Evolutionary conservation across 2,797 vertebrate genomes (phyloP).

Genomic region (Toxotes lorentzi): DNA sequence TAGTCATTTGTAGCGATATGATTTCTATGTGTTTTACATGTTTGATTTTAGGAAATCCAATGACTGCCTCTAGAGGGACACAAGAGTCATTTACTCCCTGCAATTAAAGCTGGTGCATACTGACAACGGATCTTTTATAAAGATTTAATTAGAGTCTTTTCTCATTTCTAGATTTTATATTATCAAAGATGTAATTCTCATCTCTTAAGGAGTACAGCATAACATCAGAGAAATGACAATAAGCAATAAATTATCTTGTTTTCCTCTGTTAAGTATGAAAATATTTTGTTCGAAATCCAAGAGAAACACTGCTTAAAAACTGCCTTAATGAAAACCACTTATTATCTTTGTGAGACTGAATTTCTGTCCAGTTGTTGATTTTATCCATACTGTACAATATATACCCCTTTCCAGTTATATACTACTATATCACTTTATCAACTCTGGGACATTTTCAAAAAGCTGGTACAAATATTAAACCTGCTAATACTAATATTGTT

Average conservation of each 20-base stretch:
- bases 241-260: conserved; percentile 6
- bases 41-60: conserved; percentile 1
- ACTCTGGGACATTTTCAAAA: not conserved
- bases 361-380: not conserved
- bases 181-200: not conserved
- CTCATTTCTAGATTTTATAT: not conserved
- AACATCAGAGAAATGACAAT: not conserved
- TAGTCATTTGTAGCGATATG: not conserved
- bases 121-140: not conserved
- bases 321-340: not conserved
- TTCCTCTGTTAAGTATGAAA: not conserved
- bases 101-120: conserved; percentile 1
- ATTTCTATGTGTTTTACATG: not conserved
- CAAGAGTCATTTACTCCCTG: conserved; percentile 11
- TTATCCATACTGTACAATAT: not conserved
- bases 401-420: not conserved
- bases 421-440: not conserved
- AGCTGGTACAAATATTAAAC: not conserved
- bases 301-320: not conserved
- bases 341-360: not conserved
- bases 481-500: not conserved
- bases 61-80: conserved; percentile 33
- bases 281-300: conserved; percentile 8
- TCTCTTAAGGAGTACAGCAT: not conserved
- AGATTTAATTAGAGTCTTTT: not conserved